Evolutionary conservation across 2,888 invertebrate genomes (phyloP).

Genomic region (Nomada hirtipes): DNA sequence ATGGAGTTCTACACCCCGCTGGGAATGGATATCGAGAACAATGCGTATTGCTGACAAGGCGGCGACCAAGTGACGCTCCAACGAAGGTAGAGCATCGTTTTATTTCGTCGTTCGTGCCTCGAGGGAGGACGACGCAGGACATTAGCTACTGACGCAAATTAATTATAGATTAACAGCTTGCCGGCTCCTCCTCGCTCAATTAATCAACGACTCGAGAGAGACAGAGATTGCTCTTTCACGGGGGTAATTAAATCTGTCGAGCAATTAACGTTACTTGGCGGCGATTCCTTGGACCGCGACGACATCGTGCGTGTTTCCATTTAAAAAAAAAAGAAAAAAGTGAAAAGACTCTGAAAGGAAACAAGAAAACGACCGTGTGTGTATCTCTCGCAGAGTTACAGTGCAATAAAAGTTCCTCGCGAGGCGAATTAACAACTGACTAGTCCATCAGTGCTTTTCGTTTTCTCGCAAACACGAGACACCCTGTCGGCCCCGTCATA

Average conservation of each 20-base stretch:
- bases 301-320: conserved; percentile 20
- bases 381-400: conserved; percentile 26
- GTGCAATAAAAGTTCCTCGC: conserved; percentile 30
- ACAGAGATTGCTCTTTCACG: conserved; percentile 41
- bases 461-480: conserved; percentile 19
- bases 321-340: not conserved
- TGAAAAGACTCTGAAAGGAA: not conserved
- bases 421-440: conserved; percentile 37
- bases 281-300: conserved; percentile 22
- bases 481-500: conserved; percentile 21
- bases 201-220: conserved; percentile 47
- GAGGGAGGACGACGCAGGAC: conserved; percentile 1
- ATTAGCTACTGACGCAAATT: conserved; percentile 56
- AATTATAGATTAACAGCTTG: conserved; percentile 59
- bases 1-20: conserved; percentile 56
- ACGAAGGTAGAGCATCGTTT: conserved; percentile 32
- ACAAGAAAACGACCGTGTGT: not conserved
- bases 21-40: conserved; percentile 61
- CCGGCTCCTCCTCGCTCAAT: conserved; percentile 37
- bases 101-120: conserved; percentile 27
- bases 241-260: conserved; percentile 49
- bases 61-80: conserved; percentile 43
- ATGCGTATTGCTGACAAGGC: conserved; percentile 56
- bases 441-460: not conserved
- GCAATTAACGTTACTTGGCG: conserved; percentile 57